These are phyloP conservation scores for Amblyteles armatorius DNA, from an alignment of 2,888 invertebrate genomes.

Conservation along the genomic window DNA sequence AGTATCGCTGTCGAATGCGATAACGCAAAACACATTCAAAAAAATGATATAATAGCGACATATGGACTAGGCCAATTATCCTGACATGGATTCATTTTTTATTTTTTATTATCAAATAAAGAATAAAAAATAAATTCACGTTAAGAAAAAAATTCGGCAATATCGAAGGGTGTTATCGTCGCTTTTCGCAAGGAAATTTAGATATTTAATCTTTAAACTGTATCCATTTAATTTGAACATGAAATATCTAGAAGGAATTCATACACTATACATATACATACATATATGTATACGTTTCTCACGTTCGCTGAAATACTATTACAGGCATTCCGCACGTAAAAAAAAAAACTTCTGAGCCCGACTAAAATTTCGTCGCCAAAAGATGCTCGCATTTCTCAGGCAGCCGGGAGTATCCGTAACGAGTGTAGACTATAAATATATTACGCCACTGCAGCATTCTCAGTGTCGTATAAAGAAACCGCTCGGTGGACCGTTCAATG, in stretches of 20 bases:
- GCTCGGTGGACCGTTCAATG: constrained; percentile 8
- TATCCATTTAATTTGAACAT: too few species aligned
- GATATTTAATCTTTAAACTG: too few species aligned
- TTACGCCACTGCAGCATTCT: constrained; percentile 42
- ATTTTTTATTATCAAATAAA: too few species aligned
- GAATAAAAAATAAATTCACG: too few species aligned
- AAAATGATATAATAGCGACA: neutral
- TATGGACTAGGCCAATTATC: neutral
- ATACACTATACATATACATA: neutral
- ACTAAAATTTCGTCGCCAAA: constrained; percentile 6
- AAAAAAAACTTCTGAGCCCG: neutral
- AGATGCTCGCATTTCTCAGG: neutral
- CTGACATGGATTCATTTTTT: too few species aligned
- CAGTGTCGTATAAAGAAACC: constrained; percentile 31
- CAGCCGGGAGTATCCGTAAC: neutral
- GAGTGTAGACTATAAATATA: constrained; percentile 40
- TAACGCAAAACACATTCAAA: neutral
- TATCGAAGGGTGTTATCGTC: too few species aligned
- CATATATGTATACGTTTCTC: neutral
- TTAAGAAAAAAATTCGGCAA: too few species aligned
- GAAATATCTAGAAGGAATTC: neutral
- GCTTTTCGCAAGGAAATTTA: too few species aligned
- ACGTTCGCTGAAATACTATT: neutral
- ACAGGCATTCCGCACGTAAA: neutral
- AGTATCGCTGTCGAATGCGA: neutral